phyloP scores from a whole-genome alignment of 2,113 vertebrate species.

The Spizaetus ornatus region DNA sequence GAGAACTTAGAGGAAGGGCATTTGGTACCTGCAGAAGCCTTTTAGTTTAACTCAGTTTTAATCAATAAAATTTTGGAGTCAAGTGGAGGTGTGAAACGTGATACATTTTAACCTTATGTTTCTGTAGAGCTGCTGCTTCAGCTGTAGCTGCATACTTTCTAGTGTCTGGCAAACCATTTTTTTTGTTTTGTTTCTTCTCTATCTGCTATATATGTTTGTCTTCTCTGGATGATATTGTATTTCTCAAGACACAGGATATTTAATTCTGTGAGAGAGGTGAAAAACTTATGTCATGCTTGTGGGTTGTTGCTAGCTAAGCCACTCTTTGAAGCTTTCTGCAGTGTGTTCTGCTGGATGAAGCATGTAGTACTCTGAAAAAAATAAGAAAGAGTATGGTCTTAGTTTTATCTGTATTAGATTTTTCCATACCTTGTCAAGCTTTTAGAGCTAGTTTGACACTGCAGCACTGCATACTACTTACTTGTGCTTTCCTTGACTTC shows the following conservation, averaged over 20 bases:
- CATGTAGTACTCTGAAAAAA: not conserved
- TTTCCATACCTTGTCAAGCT: not conserved
- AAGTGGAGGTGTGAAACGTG: not conserved
- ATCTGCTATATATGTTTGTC: not conserved
- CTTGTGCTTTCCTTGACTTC: conserved; percentile 3
- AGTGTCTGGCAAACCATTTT: not conserved
- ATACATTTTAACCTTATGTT: not conserved
- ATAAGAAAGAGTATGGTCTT: not conserved
- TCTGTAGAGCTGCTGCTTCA: not conserved
- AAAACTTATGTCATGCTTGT: fast-evolving
- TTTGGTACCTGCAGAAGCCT: not conserved
- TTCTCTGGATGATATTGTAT: not conserved
- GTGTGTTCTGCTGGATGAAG: not conserved
- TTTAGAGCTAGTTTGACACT: not conserved
- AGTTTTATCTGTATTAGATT: not conserved
- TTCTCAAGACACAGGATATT: not conserved
- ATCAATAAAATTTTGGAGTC: not conserved
- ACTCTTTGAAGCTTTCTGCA: not conserved
- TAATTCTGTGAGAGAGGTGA: not conserved
- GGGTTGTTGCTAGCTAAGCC: not conserved
- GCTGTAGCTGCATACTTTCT: not conserved
- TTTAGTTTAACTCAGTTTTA: not conserved
- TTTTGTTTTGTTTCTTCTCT: not conserved
- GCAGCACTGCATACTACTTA: not conserved
- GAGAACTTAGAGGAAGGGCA: not conserved